These are phyloP conservation scores for Paralinhomoeus sp. DNA, from an alignment of 2,888 invertebrate genomes.

Conservation along the genomic window DNA sequence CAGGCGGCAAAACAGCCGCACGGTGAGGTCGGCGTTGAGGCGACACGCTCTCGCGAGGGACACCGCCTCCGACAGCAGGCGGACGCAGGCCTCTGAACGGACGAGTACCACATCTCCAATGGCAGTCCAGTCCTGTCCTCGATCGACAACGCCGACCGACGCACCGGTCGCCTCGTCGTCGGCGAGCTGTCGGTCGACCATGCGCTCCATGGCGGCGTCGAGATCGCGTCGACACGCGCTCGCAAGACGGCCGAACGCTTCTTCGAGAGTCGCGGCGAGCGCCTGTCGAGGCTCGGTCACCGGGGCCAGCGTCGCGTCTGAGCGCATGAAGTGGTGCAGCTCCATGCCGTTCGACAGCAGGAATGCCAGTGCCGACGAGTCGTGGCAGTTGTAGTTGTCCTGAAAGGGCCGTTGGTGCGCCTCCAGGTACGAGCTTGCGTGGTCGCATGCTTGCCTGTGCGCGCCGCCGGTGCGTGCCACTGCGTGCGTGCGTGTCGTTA, in stretches of 20 bases:
- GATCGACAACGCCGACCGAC: no score
- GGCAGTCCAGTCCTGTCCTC: no score
- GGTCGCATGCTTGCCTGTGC: no score
- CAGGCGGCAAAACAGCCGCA: slow-evolving; percentile 81
- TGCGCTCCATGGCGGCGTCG: slow-evolving; percentile 24
- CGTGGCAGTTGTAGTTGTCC: slow-evolving; percentile 47
- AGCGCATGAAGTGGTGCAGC: slow-evolving; percentile 56
- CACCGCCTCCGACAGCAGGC: slow-evolving; percentile 43
- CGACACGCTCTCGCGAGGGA: slow-evolving; percentile 67
- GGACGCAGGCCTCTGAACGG: slow-evolving; percentile 5
- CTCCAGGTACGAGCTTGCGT: no score
- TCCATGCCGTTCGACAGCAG: slow-evolving; percentile 98
- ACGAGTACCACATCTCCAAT: no score
- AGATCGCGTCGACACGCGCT: slow-evolving; percentile 27
- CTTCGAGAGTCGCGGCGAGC: slow-evolving; percentile 72
- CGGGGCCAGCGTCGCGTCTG: slow-evolving; percentile 76
- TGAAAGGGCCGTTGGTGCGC: no score
- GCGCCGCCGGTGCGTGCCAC: no score
- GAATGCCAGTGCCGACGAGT: slow-evolving; percentile 49
- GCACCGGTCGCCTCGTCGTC: slow-evolving; percentile 2
- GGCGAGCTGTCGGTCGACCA: slow-evolving; percentile 13
- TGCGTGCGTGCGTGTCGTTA: no score
- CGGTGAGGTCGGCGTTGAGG: slow-evolving; percentile 90
- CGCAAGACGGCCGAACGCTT: slow-evolving; percentile 49
- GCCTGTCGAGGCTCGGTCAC: slow-evolving; percentile 76